A percentile compares a stretch with the other conserved stretches of the same genome.
Conservation (phyloP, 2,888 invertebrate species). For the Coelopa pilipes region DNA sequence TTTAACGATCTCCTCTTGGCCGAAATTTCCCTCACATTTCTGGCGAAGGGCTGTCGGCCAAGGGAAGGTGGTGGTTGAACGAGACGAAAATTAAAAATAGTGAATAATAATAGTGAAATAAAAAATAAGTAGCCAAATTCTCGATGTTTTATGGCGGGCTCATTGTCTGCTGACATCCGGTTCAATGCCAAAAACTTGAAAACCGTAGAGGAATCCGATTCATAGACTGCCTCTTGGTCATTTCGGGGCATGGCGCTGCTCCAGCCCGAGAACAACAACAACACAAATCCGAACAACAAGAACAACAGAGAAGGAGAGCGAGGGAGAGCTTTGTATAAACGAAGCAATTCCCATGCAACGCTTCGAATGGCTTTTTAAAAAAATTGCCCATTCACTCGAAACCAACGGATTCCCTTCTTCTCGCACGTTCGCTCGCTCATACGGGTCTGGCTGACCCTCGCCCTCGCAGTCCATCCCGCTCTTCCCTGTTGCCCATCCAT, state of each 20-base stretch:
- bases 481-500: too few relatives aligned
- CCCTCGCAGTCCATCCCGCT: too few relatives aligned
- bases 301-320: not conserved
- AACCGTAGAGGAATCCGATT: conserved; percentile 9
- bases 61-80: too few relatives aligned
- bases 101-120: not conserved
- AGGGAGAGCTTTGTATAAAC: not conserved
- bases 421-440: too few relatives aligned
- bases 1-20: too few relatives aligned
- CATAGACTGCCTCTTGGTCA: conserved; percentile 32
- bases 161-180: conserved; percentile 31
- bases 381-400: conserved; percentile 1
- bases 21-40: too few relatives aligned
- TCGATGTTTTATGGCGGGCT: conserved; percentile 31
- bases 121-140: conserved; percentile 33
- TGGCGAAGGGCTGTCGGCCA: too few relatives aligned
- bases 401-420: too few relatives aligned
- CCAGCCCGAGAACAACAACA: conserved; percentile 2
- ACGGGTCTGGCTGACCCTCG: too few relatives aligned
- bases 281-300: not conserved
- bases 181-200: conserved; percentile 33
- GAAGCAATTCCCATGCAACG: conserved; percentile 24
- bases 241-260: conserved; percentile 6
- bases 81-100: too few relatives aligned
- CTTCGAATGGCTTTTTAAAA: conserved; percentile 30